Percentiles rank a stretch among this genome's conserved stretches.
Conservation (phyloP, 2,888 invertebrate species). For the Oscheius sp. region DNA sequence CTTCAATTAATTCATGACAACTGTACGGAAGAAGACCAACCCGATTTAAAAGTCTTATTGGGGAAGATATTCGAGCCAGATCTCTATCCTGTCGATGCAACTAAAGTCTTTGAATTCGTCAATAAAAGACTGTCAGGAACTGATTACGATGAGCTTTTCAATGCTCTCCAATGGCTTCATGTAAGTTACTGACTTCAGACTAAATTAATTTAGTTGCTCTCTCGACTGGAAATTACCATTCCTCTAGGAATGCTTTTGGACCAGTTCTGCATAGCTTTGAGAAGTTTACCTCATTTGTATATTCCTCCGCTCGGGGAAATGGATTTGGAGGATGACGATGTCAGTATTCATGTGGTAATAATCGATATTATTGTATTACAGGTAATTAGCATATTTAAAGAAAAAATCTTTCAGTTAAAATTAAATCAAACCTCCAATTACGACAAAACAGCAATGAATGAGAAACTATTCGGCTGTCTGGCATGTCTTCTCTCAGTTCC, state of each 20-base stretch:
- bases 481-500: slow-evolving; percentile 56
- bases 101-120: slow-evolving; percentile 92
- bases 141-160: slow-evolving; percentile 72
- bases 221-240: slow-evolving; percentile 73
- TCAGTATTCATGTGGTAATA: slow-evolving; percentile 86
- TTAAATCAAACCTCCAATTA: slow-evolving; percentile 85
- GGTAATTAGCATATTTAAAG: slow-evolving; percentile 72
- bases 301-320: slow-evolving; percentile 53
- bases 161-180: slow-evolving; percentile 74
- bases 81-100: slow-evolving; percentile 91
- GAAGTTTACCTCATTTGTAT: slow-evolving; percentile 39
- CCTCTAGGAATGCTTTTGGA: slow-evolving; percentile 72
- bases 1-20: slow-evolving; percentile 74
- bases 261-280: slow-evolving; percentile 66
- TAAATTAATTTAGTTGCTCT: slow-evolving; percentile 71
- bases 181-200: slow-evolving; percentile 36
- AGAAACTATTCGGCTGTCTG: slow-evolving; percentile 58
- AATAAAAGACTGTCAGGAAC: slow-evolving; percentile 79
- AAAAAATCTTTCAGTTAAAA: slow-evolving; percentile 77
- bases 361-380: slow-evolving; percentile 92
- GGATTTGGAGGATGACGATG: slow-evolving; percentile 62
- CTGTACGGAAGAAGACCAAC: slow-evolving; percentile 74
- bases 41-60: slow-evolving; percentile 82
- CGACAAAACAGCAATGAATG: slow-evolving; percentile 71
- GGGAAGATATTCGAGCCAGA: slow-evolving; percentile 95